Evolutionary conservation across 2,113 vertebrate species (phyloP).

Genomic region (Gila orcuttii): DNA sequence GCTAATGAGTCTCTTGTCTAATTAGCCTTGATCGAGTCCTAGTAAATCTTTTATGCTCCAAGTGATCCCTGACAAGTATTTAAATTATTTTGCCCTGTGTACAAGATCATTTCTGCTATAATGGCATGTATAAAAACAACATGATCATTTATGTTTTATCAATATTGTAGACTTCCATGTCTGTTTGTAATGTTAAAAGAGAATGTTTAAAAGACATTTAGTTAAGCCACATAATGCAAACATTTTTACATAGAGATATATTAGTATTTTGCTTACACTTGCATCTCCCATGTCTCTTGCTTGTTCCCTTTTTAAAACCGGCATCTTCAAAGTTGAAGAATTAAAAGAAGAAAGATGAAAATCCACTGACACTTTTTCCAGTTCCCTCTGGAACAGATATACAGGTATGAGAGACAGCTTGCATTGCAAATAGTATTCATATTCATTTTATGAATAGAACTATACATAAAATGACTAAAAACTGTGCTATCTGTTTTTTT

Average conservation of each 20-base stretch:
- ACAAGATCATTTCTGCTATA: neutral
- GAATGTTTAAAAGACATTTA: neutral
- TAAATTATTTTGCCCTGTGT: neutral
- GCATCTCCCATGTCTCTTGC: slow-evolving; percentile 61
- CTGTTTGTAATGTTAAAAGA: neutral
- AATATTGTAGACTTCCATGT: neutral
- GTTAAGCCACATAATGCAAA: neutral
- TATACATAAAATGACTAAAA: neutral
- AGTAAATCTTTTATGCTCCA: slow-evolving; percentile 34
- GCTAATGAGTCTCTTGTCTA: slow-evolving; percentile 12
- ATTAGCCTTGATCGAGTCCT: slow-evolving; percentile 19
- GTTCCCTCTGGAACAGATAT: slow-evolving; percentile 50
- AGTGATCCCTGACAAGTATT: slow-evolving; percentile 4
- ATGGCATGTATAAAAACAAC: neutral
- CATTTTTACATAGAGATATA: neutral
- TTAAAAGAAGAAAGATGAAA: slow-evolving; percentile 43
- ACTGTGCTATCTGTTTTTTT: neutral
- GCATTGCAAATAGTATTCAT: neutral
- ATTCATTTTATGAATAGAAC: neutral
- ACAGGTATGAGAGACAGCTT: neutral
- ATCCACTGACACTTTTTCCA: slow-evolving; percentile 32
- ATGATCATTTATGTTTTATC: neutral
- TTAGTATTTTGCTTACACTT: slow-evolving; percentile 67
- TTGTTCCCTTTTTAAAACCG: slow-evolving; percentile 66
- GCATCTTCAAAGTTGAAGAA: slow-evolving; percentile 66